Base-by-base conservation (phyloP, 2,797 vertebrate genomes). In the Mallotus villosus region DNA sequence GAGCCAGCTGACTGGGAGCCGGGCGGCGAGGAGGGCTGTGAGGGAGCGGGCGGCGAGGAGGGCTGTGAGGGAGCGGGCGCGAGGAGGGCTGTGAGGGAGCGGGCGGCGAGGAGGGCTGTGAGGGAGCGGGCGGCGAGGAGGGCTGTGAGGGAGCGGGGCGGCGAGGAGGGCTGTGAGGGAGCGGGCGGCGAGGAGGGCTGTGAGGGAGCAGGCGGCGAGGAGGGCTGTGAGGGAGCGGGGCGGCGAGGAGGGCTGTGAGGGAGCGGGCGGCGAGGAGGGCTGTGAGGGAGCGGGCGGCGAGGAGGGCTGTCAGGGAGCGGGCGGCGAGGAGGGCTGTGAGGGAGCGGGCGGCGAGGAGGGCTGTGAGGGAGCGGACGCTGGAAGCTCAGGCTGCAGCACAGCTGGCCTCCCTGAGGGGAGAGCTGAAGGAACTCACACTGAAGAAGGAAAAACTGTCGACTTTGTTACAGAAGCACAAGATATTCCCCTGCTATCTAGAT, bases 401-500 rank as follows among this genome's bases (percentile, higher is more conserved):
- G 4, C 34, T 70, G 68, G 8, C 5, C 22, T 8, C 27, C 19
- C 34, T 74, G 16, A 53, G 14, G 53, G 25, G 22, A 7, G 62
- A 74, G 11, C 73, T 74, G 3, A 53, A 34, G 11, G 7, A n/a
- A 4, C 53, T 65, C 19, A 60, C 25, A 1, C 2, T 27, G 25
- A 25, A 70, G 34, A 69, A 62, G 21, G 67, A 65, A 6, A 27
- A 55, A 32, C 51, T 70, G 34, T 19, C 9, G 17, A 14, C 9
- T 17, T 24, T 29, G 2, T 34, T 58, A 6, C 24, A 74, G 8
- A 64, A 58, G 12, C 34, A 74, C 7, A 4, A 59, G 24, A 64
- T 74, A 11, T 65, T 58, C 82, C 82, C 73, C 24, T 85, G 74
- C 55, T 92, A 87, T 75, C 69, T 92, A 77, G 85, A 91, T 46